Evolutionary conservation across 1,140 invertebrate species (phyloP).

Genomic region (Drosophila varians): DNA sequence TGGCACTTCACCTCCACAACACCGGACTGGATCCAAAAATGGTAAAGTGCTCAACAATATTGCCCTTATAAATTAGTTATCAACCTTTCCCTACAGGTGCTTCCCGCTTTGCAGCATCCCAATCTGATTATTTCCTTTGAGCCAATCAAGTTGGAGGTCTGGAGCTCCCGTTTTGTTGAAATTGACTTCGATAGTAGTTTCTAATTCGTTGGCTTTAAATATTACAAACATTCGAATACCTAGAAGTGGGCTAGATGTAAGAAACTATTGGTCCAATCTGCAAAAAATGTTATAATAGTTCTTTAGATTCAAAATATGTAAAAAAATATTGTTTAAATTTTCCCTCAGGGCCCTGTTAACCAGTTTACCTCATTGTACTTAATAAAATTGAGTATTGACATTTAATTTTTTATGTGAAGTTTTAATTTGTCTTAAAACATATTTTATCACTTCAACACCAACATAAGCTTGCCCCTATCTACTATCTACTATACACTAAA

Average conservation of each 20-base stretch:
- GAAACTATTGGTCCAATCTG: too few species aligned
- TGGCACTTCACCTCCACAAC: conserved; percentile 33
- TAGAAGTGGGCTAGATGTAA: background rate
- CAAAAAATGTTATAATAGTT: too few species aligned
- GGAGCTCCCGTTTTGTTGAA: conserved; percentile 55
- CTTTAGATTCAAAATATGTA: too few species aligned
- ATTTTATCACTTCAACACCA: too few species aligned
- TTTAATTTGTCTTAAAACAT: too few species aligned
- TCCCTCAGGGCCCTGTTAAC: background rate
- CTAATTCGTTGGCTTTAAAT: background rate
- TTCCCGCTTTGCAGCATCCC: conserved; percentile 10
- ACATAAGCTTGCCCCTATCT: too few species aligned
- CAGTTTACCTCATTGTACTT: background rate
- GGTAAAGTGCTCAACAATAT: background rate
- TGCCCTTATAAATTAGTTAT: background rate
- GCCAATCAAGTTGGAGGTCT: conserved; percentile 25
- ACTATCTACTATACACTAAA: too few species aligned
- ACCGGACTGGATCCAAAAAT: background rate
- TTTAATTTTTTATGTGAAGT: too few species aligned
- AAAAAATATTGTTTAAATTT: background rate
- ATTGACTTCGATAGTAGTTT: conserved; percentile 19
- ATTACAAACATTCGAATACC: background rate
- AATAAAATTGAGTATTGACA: background rate
- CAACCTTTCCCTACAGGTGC: conserved; percentile 5
- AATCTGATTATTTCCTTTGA: conserved; percentile 44